phyloP scores from a whole-genome alignment of 2,113 vertebrate species.

The Amblyornis subalaris region DNA sequence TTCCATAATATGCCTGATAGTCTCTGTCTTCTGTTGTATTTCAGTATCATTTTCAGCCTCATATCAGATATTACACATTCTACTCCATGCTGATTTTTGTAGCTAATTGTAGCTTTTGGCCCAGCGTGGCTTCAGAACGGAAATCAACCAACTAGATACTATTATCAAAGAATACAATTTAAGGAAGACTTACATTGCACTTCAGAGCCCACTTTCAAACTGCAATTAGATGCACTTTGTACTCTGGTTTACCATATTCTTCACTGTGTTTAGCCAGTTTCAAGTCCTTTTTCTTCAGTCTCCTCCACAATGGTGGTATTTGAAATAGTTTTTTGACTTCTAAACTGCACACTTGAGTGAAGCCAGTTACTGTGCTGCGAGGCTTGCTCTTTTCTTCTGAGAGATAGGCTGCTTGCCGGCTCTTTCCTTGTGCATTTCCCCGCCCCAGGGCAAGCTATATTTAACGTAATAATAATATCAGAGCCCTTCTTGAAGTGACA shows the following conservation, averaged over 20 bases:
- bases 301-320: slow-evolving; percentile 26
- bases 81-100: slow-evolving; percentile 38
- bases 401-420: slow-evolving; percentile 34
- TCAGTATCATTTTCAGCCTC: slow-evolving; percentile 30
- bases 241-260: not conserved
- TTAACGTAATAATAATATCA: slow-evolving; percentile 31
- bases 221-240: not conserved
- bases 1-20: slow-evolving; percentile 14
- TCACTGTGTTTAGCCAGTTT: not conserved
- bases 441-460: slow-evolving; percentile 42
- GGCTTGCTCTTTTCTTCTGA: slow-evolving; percentile 47
- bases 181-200: slow-evolving; percentile 65
- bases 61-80: slow-evolving; percentile 19
- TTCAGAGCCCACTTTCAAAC: slow-evolving; percentile 19
- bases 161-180: slow-evolving; percentile 1
- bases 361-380: slow-evolving; percentile 35
- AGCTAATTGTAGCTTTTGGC: slow-evolving; percentile 32
- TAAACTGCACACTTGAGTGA: slow-evolving; percentile 47
- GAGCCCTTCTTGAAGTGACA: slow-evolving; percentile 46
- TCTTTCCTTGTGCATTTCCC: slow-evolving; percentile 45
- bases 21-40: slow-evolving; percentile 39
- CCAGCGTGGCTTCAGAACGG: slow-evolving; percentile 14
- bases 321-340: slow-evolving; percentile 59
- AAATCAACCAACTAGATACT: slow-evolving; percentile 28
- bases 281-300: slow-evolving; percentile 1